Conservation (phyloP, 2,888 invertebrate genomes). For the Platerodrilus igneus region DNA sequence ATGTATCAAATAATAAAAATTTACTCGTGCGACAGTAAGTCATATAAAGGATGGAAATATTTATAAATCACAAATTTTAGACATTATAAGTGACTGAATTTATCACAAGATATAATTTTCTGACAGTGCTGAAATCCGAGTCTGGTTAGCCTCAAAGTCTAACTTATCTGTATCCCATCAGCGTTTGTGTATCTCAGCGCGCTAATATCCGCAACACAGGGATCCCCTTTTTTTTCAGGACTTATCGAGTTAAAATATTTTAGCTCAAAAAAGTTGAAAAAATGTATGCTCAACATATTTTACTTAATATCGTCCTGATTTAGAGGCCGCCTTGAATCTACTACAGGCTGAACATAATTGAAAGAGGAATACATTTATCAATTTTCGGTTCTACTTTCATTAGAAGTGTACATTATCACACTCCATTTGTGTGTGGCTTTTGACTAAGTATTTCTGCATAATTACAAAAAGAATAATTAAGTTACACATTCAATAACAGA, state of each 20-base stretch:
- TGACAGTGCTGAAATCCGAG: too few relatives aligned
- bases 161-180: too few relatives aligned
- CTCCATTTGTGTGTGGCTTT: conserved; percentile 20
- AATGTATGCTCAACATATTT: conserved; percentile 19
- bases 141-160: too few relatives aligned
- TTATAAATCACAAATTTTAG: too few relatives aligned
- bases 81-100: too few relatives aligned
- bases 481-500: conserved; percentile 14
- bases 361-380: neutral
- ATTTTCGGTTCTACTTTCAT: conserved; percentile 13
- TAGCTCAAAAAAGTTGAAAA: conserved; percentile 16
- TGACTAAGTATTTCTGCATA: conserved; percentile 16
- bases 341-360: too few relatives aligned
- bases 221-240: conserved; percentile 21
- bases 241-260: conserved; percentile 21
- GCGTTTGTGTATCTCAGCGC: conserved; percentile 19
- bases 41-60: too few relatives aligned
- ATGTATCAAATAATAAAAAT: too few relatives aligned
- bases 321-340: conserved; percentile 7
- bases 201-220: conserved; percentile 20
- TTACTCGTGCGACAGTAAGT: too few relatives aligned
- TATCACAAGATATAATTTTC: too few relatives aligned
- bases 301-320: conserved; percentile 13
- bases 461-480: conserved; percentile 9
- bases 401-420: conserved; percentile 19